Evolutionary conservation across 2,113 vertebrate genomes (phyloP).

Genomic region (Malurus alboscapulatus): DNA sequence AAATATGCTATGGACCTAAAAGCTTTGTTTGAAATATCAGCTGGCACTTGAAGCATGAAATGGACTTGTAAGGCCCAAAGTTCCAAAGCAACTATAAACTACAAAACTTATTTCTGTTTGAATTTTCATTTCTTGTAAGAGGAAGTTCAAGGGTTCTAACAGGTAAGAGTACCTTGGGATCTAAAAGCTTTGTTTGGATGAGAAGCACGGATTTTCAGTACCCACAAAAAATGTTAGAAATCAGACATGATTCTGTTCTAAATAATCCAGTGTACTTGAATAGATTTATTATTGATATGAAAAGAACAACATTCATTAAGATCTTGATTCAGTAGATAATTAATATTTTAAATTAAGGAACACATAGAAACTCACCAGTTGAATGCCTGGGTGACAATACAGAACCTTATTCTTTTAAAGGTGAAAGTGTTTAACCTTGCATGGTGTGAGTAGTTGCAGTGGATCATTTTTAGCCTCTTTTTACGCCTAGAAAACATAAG

Average conservation of each 20-base stretch:
- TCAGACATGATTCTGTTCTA: not conserved
- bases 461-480: not conserved
- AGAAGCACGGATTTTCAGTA: not conserved
- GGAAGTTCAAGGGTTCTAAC: not conserved
- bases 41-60: slow-evolving; percentile 53
- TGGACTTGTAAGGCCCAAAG: slow-evolving; percentile 17
- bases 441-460: not conserved
- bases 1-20: slow-evolving; percentile 38
- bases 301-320: not conserved
- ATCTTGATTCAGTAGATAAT: not conserved
- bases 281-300: not conserved
- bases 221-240: not conserved
- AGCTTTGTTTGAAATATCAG: slow-evolving; percentile 57
- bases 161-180: not conserved
- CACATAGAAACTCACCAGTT: not conserved
- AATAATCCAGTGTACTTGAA: not conserved
- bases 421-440: not conserved
- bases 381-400: not conserved
- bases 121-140: slow-evolving; percentile 26
- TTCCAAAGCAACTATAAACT: not conserved
- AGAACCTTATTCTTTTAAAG: not conserved
- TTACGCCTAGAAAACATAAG: not conserved
- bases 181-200: not conserved
- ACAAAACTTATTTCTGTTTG: not conserved
- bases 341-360: not conserved